Conservation (phyloP, 2,113 vertebrate species). For the Macheiramphus alcinus region DNA sequence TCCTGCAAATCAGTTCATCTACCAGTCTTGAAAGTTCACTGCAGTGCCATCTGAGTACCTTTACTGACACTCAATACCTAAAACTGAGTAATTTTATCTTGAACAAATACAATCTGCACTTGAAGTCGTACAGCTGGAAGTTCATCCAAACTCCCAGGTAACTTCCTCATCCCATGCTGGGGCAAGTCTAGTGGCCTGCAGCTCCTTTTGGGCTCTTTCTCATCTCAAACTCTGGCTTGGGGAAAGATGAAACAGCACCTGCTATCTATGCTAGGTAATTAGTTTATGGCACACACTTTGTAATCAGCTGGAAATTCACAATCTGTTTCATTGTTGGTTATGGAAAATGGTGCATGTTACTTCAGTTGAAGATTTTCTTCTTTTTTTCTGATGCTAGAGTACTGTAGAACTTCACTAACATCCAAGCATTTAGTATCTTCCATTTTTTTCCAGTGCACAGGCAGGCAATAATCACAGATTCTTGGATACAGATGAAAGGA, state of each 20-base stretch:
- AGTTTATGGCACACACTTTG: not conserved
- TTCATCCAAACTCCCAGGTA: not conserved
- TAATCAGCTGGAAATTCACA: not conserved
- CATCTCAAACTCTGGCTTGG: not conserved
- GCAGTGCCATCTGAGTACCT: no score
- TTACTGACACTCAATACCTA: no score
- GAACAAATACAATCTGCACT: not conserved
- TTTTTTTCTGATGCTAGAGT: not conserved
- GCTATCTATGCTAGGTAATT: not conserved
- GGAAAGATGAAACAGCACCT: not conserved
- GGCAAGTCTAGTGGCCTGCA: not conserved
- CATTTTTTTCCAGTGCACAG: not conserved
- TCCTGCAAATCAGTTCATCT: no score
- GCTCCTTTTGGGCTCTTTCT: not conserved
- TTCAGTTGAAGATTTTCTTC: not conserved
- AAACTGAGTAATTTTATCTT: not conserved
- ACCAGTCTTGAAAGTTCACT: no score
- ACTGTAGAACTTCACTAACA: not conserved
- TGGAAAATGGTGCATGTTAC: not conserved
- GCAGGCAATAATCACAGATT: not conserved
- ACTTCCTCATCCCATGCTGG: not conserved
- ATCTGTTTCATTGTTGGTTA: not conserved
- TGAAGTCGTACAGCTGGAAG: not conserved
- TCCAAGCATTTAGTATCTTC: not conserved
- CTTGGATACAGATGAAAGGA: conserved; percentile 4